Evolutionary conservation across 2,113 vertebrate genomes (phyloP), one percentile per base, ranked within the genome.

Genomic region (Taxidea taxus): DNA sequence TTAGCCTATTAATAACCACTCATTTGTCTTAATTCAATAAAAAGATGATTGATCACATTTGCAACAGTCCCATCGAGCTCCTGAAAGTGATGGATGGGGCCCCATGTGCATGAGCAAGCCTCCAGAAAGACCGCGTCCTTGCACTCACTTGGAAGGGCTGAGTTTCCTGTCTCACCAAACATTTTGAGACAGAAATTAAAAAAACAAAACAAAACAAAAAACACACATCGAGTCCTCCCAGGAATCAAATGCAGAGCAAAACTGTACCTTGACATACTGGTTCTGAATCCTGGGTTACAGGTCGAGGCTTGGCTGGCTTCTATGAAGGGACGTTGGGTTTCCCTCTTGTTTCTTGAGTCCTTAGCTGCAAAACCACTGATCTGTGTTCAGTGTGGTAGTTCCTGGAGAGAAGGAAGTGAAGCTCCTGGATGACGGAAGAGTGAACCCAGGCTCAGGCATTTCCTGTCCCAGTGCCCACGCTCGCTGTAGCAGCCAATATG

Each of bases 1-100:
- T 82, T 78, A 95, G 96, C 90, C 88, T 98, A 92, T 98, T 98
- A 98, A 97, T 85, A 98, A 97, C 95, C 78, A 96, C 80, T 84
- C 85, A 95, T 86, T 86, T 78, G 97, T 96, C 98, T 98, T 98
- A 97, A 98, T 98, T 98, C 98, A 97, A 86, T 95, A 95, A 89
- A 95, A 95, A 96, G 87, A 80, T 96, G 92, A 98, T 96, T 96
- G 96, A 97, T 98, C 0, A 0, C 96, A 96, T 97, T 97, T 82
- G 96, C 51, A 77, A n/a, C 39, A 12, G 89, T 97, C 87, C 97
- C 97, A 94, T 85, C 27, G 86, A 96, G 94, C 98, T 94, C 92
- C 47, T 39, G 87, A 86, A 93, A 54, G 90, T 97, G 97, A 98
- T 91, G 97, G 97, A 98, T 96, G 94, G 60, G 56, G 60, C 58